These are phyloP conservation scores for Malacoctenus gilli DNA, from an alignment of 2,797 vertebrate species.

Conservation along the genomic window DNA sequence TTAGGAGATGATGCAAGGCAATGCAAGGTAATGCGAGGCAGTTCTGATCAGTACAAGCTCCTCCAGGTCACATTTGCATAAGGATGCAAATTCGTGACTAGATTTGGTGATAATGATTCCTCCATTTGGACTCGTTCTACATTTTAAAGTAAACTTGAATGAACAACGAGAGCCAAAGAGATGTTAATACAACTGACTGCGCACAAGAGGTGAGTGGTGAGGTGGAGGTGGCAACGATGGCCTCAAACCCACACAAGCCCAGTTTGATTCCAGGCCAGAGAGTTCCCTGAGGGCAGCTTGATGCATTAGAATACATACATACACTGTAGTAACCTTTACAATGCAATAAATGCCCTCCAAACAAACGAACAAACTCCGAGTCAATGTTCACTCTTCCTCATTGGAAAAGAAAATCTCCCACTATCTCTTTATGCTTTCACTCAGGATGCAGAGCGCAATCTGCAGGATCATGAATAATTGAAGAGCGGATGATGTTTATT, in stretches of 20 bases:
- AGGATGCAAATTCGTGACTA: neutral
- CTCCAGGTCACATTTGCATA: neutral
- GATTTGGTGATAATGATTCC: neutral
- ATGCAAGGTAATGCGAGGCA: neutral
- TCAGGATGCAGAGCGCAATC: conserved; percentile 18
- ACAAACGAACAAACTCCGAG: neutral
- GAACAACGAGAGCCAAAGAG: too few species aligned
- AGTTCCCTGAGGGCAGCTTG: too few species aligned
- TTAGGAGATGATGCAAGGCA: neutral
- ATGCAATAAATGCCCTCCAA: too few species aligned
- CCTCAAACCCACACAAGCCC: too few species aligned
- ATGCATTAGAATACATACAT: too few species aligned
- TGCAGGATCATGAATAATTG: conserved; percentile 33
- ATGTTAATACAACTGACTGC: too few species aligned
- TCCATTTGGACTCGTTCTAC: neutral
- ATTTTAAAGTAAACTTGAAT: too few species aligned
- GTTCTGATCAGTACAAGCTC: neutral
- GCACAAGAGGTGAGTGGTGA: too few species aligned
- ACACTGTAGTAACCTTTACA: too few species aligned
- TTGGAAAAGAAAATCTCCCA: too few species aligned
- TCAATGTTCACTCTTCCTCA: neutral
- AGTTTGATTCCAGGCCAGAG: too few species aligned
- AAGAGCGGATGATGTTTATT: conserved; percentile 36
- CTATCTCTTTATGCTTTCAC: conserved; percentile 11
- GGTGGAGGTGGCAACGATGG: too few species aligned